Evolutionary conservation across 2,888 invertebrate species (phyloP).

Genomic region (Rhingia campestris): DNA sequence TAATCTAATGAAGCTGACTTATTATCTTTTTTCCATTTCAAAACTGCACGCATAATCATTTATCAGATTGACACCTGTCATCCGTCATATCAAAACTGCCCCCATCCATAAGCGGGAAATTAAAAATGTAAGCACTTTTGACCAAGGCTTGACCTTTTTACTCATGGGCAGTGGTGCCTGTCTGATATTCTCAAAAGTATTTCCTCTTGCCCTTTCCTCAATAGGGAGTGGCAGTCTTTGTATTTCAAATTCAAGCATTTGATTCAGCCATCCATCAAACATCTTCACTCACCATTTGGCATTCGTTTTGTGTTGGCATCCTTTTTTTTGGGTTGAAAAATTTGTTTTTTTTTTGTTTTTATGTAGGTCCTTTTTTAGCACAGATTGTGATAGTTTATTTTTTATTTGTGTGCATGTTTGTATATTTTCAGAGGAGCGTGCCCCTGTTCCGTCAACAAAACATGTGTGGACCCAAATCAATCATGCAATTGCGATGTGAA

Average conservation of each 20-base stretch:
- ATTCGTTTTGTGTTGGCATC: constrained; percentile 6
- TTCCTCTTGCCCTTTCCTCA: neutral
- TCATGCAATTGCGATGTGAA: constrained; percentile 96
- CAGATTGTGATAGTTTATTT: constrained; percentile 68
- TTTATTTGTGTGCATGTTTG: constrained; percentile 51
- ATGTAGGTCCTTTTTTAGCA: constrained; percentile 42
- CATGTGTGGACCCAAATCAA: constrained; percentile 91
- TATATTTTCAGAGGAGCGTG: constrained; percentile 86
- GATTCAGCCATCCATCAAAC: constrained; percentile 52
- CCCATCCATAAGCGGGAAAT: no score
- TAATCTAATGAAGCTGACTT: no score
- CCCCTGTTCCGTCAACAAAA: constrained; percentile 90
- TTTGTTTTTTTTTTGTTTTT: constrained; percentile 34
- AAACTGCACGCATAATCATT: no score
- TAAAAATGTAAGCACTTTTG: no score
- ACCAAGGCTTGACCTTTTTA: no score
- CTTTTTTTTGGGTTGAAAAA: constrained; percentile 13
- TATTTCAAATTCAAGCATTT: constrained; percentile 15
- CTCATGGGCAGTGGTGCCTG: no score
- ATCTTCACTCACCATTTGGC: constrained; percentile 28
- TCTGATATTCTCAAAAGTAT: no score
- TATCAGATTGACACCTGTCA: no score
- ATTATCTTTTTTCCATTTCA: no score
- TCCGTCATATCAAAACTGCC: no score
- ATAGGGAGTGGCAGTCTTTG: neutral